Evolutionary conservation across 2,888 invertebrate species (phyloP), one percentile per base, ranked within the genome.

Genomic region (Tipula helvola): DNA sequence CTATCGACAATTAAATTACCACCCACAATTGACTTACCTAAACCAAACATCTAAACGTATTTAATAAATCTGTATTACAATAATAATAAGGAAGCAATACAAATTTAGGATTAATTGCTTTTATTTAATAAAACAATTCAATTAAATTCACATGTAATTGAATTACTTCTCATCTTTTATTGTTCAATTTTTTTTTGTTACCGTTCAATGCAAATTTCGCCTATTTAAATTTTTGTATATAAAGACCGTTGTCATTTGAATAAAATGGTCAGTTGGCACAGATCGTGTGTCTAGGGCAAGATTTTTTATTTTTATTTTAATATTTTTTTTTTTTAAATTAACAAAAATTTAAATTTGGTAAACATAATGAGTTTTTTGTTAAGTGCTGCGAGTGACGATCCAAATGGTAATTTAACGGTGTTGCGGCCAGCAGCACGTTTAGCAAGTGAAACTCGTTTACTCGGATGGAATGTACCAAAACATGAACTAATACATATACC

Each of bases 401-500:
- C 86, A 36, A 28, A 83, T 83, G 52, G 86, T n/a, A 87, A 87
- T 87, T 87, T 88, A 28, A 86, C 88, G n/a, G 83, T 88, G 12
- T 87, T 88, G 42, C 87, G 87, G 28, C 88, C 88, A 13, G 87
- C 88, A 87, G 88, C 88, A 84, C 88, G 88, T 87, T 88, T 87
- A 47, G 7, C 52, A 10, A 89, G 89, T 2, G 92, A 92, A 86
- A 88, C 89, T 0, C 92, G 93, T 86, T 91, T 95, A 91, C 90
- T 96, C 88, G 96, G 95, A 88, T 96, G 95, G 92, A 96, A 97
- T 90, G 93, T 97, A 42, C 94, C 95, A 7, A 94, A 95, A 39
- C 95, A 95, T 86, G 96, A 97, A 89, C 92, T 96, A 88, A 92
- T 94, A 42, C 94, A 96, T 89, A 95, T 97, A 89, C 96, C 95